These are phyloP conservation scores for Acleris cristana DNA, from an alignment of 2,888 invertebrate genomes.

Conservation along the genomic window DNA sequence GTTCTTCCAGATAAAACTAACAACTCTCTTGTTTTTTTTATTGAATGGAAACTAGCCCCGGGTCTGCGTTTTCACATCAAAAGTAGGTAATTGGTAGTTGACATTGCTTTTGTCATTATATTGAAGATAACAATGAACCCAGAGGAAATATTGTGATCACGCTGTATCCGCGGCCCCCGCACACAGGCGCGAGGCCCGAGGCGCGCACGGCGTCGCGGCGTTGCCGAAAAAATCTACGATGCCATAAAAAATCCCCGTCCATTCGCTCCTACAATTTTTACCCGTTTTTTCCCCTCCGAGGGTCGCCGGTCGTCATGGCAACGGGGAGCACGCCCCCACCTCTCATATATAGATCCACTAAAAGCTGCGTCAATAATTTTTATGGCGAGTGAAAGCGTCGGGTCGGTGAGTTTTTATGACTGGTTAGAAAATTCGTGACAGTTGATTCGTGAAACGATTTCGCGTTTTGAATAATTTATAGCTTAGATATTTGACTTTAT, in stretches of 20 bases:
- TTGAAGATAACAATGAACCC: too few species aligned
- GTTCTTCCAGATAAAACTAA: too few species aligned
- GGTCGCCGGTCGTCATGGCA: conserved; percentile 76
- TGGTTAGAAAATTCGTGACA: too few species aligned
- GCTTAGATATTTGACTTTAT: too few species aligned
- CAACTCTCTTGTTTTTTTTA: too few species aligned
- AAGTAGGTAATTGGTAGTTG: too few species aligned
- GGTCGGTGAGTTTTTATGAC: conserved; percentile 11
- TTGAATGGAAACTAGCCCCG: too few species aligned
- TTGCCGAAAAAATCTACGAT: conserved; percentile 77
- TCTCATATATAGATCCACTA: conserved; percentile 53
- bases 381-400: conserved; percentile 51
- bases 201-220: conserved; percentile 64
- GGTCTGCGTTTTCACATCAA: too few species aligned
- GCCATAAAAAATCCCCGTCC: conserved; percentile 83
- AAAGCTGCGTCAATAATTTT: conserved; percentile 79
- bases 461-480: too few species aligned
- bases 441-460: too few species aligned
- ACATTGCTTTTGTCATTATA: too few species aligned
- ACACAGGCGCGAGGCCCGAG: conserved; percentile 52
- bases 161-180: conserved; percentile 55
- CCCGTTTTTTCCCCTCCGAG: conserved; percentile 82
- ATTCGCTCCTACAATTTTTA: conserved; percentile 81
- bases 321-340: conserved; percentile 62
- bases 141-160: conserved; percentile 40